Evolutionary conservation across 2,113 vertebrate species (phyloP).

Genomic region (Protomyctophum bolini): DNA sequence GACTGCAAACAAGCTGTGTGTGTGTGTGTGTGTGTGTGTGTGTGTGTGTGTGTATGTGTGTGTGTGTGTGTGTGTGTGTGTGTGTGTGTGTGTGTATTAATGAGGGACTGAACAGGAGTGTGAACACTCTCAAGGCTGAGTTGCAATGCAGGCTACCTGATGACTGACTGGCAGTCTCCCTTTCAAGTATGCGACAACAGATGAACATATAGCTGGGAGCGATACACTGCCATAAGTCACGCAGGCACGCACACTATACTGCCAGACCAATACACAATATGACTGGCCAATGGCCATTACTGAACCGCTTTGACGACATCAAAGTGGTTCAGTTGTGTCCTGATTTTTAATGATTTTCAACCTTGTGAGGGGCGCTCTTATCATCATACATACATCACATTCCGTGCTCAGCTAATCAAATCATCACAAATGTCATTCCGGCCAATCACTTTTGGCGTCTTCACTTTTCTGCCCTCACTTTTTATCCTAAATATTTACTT

Average conservation of each 20-base stretch:
- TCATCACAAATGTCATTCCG: no score
- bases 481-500: no score
- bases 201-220: slow-evolving; percentile 42
- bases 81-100: slow-evolving; percentile 37
- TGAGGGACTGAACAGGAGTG: slow-evolving; percentile 40
- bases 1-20: background rate
- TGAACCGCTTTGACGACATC: no score
- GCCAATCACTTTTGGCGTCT: no score
- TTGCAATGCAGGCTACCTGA: slow-evolving; percentile 33
- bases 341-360: no score
- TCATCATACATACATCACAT: no score
- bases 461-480: no score
- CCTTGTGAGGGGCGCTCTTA: no score
- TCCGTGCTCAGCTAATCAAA: no score
- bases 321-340: no score
- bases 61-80: slow-evolving; percentile 12
- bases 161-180: slow-evolving; percentile 57
- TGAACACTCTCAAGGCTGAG: slow-evolving; percentile 34
- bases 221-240: slow-evolving; percentile 3
- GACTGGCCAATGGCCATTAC: no score
- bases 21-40: slow-evolving; percentile 6
- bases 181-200: slow-evolving; percentile 56
- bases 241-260: slow-evolving; percentile 5
- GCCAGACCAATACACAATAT: no score
- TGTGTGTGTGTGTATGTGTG: slow-evolving; percentile 6